A percentile compares a stretch with the other conserved stretches of the same genome.
These are phyloP conservation scores for Cylloceria caligata DNA, from an alignment of 2,888 invertebrate genomes.

Conservation along the genomic window DNA sequence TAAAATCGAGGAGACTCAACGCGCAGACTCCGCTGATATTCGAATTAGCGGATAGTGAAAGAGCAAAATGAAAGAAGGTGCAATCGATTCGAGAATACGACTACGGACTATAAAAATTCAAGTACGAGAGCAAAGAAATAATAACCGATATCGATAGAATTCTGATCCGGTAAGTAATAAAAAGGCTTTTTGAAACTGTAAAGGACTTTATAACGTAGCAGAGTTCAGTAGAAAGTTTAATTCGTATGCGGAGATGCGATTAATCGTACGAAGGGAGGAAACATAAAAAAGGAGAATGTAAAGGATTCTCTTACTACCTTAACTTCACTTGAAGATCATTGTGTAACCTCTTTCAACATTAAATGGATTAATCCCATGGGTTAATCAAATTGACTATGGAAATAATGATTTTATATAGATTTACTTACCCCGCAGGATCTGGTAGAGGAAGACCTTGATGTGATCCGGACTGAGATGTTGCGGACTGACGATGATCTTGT, in stretches of 20 bases:
- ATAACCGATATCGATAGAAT: conserved; percentile 9
- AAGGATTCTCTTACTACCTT: no score
- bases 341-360: no score
- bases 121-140: background rate
- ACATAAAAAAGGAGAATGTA: no score
- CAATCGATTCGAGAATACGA: background rate
- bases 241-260: no score
- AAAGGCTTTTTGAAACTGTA: background rate
- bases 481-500: conserved; percentile 99
- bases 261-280: no score
- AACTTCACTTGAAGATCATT: no score
- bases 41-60: background rate
- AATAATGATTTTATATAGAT: no score
- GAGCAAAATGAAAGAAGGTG: background rate
- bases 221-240: no score
- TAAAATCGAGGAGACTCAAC: conserved; percentile 7
- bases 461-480: conserved; percentile 99
- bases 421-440: conserved; percentile 97
- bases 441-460: conserved; percentile 99
- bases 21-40: conserved; percentile 3
- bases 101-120: background rate
- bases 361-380: no score
- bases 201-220: background rate
- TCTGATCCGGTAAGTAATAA: background rate
- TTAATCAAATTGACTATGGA: no score